Conservation (phyloP, 2,888 invertebrate genomes). For the Cantharis lateralis region DNA sequence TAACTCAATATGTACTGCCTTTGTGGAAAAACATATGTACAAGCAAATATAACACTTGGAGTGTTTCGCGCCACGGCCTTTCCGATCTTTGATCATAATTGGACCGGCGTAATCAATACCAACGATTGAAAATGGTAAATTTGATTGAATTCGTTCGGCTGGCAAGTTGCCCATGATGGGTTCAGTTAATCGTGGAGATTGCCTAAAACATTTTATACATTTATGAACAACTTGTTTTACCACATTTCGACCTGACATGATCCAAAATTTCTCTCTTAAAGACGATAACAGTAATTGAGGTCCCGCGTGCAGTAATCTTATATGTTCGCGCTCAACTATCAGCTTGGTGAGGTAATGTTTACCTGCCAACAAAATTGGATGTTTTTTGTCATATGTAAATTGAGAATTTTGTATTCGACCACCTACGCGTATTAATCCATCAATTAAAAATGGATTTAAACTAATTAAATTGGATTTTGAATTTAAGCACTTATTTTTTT, state of each 20-base stretch:
- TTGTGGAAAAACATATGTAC: too few relatives aligned
- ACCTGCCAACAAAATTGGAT: conserved; percentile 19
- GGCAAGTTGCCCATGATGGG: not conserved
- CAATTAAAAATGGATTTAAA: conserved; percentile 29
- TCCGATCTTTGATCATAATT: not conserved
- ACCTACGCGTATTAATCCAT: conserved; percentile 17
- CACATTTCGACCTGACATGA: conserved; percentile 5
- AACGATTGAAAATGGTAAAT: not conserved
- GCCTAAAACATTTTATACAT: conserved; percentile 26
- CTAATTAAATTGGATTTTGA: not conserved
- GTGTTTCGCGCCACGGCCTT: too few relatives aligned
- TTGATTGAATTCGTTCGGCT: not conserved
- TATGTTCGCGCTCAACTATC: conserved; percentile 13
- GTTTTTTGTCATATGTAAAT: conserved; percentile 13
- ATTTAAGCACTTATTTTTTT: not conserved
- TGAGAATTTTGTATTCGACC: conserved; percentile 13
- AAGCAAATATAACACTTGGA: too few relatives aligned
- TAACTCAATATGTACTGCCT: too few relatives aligned
- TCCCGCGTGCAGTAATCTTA: conserved; percentile 11
- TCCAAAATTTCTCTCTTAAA: conserved; percentile 17
- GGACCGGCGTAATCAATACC: not conserved
- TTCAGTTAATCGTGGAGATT: conserved; percentile 11
- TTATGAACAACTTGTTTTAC: too few relatives aligned
- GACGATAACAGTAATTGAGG: conserved; percentile 9
- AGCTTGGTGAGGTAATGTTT: conserved; percentile 16